Base-by-base conservation (phyloP, 1,140 invertebrate genomes). In the Schlechtendalia chinensis region DNA sequence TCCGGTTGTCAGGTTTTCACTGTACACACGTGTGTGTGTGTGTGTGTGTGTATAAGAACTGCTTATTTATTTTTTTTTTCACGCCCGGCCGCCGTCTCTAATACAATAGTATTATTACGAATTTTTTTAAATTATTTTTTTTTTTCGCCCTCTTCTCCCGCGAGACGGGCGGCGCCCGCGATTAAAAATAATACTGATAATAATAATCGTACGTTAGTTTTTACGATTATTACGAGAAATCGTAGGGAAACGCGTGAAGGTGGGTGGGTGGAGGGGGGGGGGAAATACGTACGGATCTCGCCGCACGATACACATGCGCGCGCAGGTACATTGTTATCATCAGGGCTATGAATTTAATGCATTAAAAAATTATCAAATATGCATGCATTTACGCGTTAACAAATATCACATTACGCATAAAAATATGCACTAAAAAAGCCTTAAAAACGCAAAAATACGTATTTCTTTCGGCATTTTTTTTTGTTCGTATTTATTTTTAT, bases 1-100 rank as follows among this genome's bases (percentile, higher is more conserved):
- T 54, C 50, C 67, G 50, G 65, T 72, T 61, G 81, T 72, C 81
- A 45, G 59, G 80, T 81, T 74, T 81, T 45, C 19, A 19, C 29
- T 5, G 0, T 27, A 67, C n/a, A 8, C 47, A 45, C 12, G 12
- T 45, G 24, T 16, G n/a, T 67, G 19, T 22, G 45, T 45, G 19
- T 1, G 17, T 16, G 22, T 16, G 22, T 47, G 39, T 14, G 65
- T 47, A 69, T 5, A 8, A 47, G 12, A 24, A 50, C 67, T 69
- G n/a, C 45, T 29, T 47, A 74, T 81, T 58, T 45, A 32, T 58
- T 50, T 59, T 81, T 81, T 58, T 24, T 72, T 72, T 74, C 50
- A 53, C 50, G 50, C 53, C 81, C 59, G 39, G 65, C n/a, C 32
- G 24, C 74, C 58, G 53, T 50, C 59, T 54, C 65, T 69, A 77